Conservation (phyloP, 1,140 invertebrate genomes). For the Amphibalanus amphitrite region DNA sequence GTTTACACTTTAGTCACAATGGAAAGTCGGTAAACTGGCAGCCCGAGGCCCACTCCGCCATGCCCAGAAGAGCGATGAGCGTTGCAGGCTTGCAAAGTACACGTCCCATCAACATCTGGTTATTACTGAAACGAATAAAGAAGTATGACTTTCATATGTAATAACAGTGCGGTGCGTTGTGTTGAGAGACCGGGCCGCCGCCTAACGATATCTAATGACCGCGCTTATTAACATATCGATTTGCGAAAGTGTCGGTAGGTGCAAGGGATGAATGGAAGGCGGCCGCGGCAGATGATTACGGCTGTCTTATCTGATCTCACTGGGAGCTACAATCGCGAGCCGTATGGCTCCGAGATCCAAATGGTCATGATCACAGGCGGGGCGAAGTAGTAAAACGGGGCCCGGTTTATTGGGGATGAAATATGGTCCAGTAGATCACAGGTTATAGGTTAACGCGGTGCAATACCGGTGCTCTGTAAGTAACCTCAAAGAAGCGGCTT, state of each 20-base stretch:
- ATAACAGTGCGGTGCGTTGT: not conserved
- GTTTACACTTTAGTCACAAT: not conserved
- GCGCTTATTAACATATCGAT: not conserved
- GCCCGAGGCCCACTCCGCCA: not conserved
- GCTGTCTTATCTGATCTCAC: not conserved
- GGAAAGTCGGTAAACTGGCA: not conserved
- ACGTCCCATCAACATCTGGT: not conserved
- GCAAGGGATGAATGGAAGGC: not conserved
- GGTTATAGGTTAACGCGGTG: too few species aligned
- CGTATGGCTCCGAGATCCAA: not conserved
- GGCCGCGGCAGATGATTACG: not conserved
- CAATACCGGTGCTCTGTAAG: too few species aligned
- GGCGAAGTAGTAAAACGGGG: too few species aligned
- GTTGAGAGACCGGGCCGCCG: not conserved
- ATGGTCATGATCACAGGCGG: not conserved
- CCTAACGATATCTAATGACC: not conserved
- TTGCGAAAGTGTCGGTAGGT: not conserved
- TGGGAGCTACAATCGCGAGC: not conserved
- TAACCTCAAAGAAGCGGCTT: too few species aligned
- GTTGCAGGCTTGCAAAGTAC: not conserved
- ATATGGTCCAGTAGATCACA: too few species aligned
- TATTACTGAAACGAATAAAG: conserved; percentile 2
- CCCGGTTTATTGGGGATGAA: too few species aligned
- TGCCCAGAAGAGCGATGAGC: not conserved
- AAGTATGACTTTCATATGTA: not conserved